Evolutionary conservation across 2,113 vertebrate genomes (phyloP).

Genomic region (Brachyhypopomus gauderio): DNA sequence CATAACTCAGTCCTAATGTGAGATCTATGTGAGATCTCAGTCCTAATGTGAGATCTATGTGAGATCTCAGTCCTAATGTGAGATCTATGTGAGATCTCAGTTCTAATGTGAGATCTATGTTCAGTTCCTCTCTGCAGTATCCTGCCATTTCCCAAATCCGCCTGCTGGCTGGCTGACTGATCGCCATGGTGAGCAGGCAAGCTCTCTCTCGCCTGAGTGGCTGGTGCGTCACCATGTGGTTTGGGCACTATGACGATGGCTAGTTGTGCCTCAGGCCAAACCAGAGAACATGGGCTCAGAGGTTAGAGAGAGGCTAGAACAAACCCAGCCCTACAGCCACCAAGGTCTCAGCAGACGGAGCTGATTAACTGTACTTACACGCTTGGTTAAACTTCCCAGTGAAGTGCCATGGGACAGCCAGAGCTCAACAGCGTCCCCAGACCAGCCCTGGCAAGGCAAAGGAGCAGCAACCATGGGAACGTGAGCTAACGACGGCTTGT

Average conservation of each 20-base stretch:
- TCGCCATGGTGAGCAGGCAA: background rate
- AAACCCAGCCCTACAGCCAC: constrained; percentile 29
- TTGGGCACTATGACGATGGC: constrained; percentile 14
- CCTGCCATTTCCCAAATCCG: constrained; percentile 5
- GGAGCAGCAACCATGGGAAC: background rate
- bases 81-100: background rate
- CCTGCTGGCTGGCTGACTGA: background rate
- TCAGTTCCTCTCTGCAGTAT: background rate
- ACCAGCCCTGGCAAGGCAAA: background rate
- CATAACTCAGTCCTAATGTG: no score
- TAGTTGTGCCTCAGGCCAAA: constrained; percentile 43
- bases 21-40: no score
- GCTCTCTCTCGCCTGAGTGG: no score
- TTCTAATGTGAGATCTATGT: background rate
- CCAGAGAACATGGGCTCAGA: constrained; percentile 47
- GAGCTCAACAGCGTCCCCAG: background rate
- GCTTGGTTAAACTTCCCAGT: constrained; percentile 11
- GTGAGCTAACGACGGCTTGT: background rate
- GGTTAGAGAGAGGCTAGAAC: constrained; percentile 50
- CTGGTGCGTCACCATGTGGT: constrained; percentile 43
- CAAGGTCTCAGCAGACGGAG: constrained; percentile 22
- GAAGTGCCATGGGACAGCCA: background rate
- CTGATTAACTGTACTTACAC: constrained; percentile 14
- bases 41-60: no score
- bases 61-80: no score